Evolutionary conservation across 2,888 invertebrate species (phyloP).

Genomic region (Buathra laborator): DNA sequence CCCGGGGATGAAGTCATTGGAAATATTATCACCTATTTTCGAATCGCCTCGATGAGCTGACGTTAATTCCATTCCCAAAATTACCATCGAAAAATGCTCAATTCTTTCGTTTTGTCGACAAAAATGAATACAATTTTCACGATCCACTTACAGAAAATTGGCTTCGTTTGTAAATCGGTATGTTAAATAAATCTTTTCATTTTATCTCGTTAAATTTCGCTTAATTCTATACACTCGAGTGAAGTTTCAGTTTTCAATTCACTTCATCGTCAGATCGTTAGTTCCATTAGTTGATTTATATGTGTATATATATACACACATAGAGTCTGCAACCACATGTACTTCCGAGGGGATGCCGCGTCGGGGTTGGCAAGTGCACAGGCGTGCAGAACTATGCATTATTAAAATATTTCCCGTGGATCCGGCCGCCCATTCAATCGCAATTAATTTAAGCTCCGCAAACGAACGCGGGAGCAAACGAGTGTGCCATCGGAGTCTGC

Average conservation of each 20-base stretch:
- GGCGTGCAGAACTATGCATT: slow-evolving; percentile 62
- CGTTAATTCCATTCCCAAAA: no score
- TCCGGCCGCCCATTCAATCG: slow-evolving; percentile 61
- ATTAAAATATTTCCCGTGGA: slow-evolving; percentile 70
- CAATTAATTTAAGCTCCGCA: slow-evolving; percentile 75
- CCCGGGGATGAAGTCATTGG: slow-evolving; percentile 31
- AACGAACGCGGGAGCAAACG: slow-evolving; percentile 30
- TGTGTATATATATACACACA: slow-evolving; percentile 18
- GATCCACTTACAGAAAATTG: not conserved
- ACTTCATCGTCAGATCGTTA: slow-evolving; percentile 68
- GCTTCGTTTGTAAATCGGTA: not conserved
- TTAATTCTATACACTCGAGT: slow-evolving; percentile 19
- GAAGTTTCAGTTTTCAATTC: slow-evolving; percentile 29
- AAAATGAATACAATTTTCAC: not conserved
- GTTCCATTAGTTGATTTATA: slow-evolving; percentile 61
- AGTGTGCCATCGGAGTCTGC: slow-evolving; percentile 63
- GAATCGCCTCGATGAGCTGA: not conserved
- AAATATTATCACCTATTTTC: slow-evolving; percentile 34
- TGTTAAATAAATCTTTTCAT: slow-evolving; percentile 5
- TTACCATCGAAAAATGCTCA: not conserved
- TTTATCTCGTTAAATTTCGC: slow-evolving; percentile 19
- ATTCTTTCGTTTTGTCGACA: not conserved
- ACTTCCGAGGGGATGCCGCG: slow-evolving; percentile 29
- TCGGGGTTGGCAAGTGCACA: slow-evolving; percentile 7
- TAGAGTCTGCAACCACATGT: slow-evolving; percentile 8